Base-by-base conservation (phyloP, 2,888 invertebrate species). In the Dyspetes luteomarginatus region DNA sequence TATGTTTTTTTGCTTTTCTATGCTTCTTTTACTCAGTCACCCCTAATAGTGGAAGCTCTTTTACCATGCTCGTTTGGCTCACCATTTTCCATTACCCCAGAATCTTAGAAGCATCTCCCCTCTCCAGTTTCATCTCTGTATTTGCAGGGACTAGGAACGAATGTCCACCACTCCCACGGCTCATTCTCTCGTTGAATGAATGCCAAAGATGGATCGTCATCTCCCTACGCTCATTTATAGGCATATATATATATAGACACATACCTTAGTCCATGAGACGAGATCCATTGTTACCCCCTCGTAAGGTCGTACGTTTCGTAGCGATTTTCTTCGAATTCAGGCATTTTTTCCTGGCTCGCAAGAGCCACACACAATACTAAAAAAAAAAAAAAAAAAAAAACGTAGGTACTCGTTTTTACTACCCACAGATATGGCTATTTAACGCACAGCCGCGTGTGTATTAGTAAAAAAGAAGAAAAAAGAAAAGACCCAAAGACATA, bases 191-290 rank as follows among this genome's bases (percentile, higher is more conserved):
- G 84, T 64, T 85, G 88, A 89, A 89, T 90, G 89, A 89, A 89
- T 88, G 85, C 86, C 85, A 89, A 89, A 90, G 90, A 90, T 90
- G 89, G 89, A 90, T 90, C 87, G 88, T 79, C 81, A 67, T 68
- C 78, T 73, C 77, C 43, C 83, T 87, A 87, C 88, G 85, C 85
- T 84, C 86, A 87, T 85, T 86, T 9, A 26, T 19, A 1, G 0
- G n/a, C 17, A 58, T 52, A 12, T 5, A 26, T n/a, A 5, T 43
- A 12, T 9, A 41, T 43, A 15, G 22, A 22, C 7, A 5, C 24
- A 19, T 36, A 52, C 45, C 45, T 30, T 24, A 19, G 45, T 4
- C 15, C 7, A 9, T 4, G 55, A 55, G n/a, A 56, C 28, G 41
- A 26, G 22, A 69, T 67, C 64, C 77, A 77, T 75, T 65, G 30